Percentiles rank a stretch among this genome's conserved stretches.
These are phyloP conservation scores for Phylloscopus trochiloides DNA, from an alignment of 2,113 vertebrate species.

Conservation along the genomic window DNA sequence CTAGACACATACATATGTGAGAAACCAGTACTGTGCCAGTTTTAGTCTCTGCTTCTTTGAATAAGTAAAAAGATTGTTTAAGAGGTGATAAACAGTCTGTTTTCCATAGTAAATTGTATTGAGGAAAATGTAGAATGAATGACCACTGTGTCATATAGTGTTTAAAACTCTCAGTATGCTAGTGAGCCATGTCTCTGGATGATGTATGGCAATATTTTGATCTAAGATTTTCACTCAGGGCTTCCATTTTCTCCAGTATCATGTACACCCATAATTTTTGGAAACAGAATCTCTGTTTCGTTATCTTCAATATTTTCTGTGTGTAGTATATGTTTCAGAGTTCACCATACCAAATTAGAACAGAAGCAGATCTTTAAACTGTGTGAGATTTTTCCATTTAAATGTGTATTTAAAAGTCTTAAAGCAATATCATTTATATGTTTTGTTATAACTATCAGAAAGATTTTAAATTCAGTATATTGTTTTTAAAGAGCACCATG, in stretches of 20 bases:
- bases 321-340: neutral
- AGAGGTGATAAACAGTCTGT: neutral
- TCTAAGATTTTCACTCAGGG: neutral
- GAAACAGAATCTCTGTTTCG: neutral
- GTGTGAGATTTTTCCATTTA: neutral
- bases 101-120: neutral
- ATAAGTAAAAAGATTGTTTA: neutral
- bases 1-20: neutral
- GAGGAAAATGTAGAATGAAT: neutral
- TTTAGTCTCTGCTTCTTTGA: neutral
- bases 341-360: neutral
- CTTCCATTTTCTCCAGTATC: neutral
- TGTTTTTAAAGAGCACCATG: neutral
- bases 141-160: fast-evolving
- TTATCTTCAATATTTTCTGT: neutral
- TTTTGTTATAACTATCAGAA: neutral
- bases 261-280: neutral
- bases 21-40: neutral
- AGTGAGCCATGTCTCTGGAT: neutral
- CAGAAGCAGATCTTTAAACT: neutral
- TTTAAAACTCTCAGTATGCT: neutral
- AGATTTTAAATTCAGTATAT: neutral
- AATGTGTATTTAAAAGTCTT: neutral
- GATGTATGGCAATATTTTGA: neutral
- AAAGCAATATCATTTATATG: neutral